Evolutionary conservation across 2,888 invertebrate genomes (phyloP).

Genomic region (Lypha dubia): DNA sequence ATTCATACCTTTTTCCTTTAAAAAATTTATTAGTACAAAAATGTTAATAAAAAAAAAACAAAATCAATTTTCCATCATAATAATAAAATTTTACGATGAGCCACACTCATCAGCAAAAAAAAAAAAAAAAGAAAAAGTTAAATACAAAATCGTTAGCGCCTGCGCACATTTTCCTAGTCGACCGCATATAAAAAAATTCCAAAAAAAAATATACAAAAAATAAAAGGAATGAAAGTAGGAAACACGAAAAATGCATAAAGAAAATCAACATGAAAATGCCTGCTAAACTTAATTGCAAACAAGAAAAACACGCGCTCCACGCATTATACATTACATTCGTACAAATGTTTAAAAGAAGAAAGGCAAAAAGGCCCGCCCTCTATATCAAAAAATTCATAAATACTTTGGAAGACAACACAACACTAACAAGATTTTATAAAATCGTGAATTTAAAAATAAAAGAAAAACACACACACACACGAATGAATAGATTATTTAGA

Average conservation of each 20-base stretch:
- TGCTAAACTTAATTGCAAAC: conserved; percentile 40
- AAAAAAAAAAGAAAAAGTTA: conserved; percentile 75
- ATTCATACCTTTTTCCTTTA: neutral
- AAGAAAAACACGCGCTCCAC: conserved; percentile 56
- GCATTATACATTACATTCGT: conserved; percentile 46
- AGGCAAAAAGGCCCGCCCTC: conserved; percentile 63
- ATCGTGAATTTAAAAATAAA: conserved; percentile 49
- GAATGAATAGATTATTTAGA: conserved; percentile 32
- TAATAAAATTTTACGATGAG: conserved; percentile 56
- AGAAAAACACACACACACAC: neutral
- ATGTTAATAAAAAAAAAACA: neutral
- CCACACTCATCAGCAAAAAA: conserved; percentile 25
- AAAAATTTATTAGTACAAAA: no score
- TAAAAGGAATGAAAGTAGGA: neutral
- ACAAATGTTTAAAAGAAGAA: neutral
- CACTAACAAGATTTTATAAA: conserved; percentile 9
- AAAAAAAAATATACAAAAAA: neutral
- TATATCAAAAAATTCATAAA: conserved; percentile 48
- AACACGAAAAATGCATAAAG: conserved; percentile 44
- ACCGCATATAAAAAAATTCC: neutral
- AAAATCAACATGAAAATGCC: conserved; percentile 45
- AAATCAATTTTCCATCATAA: conserved; percentile 76
- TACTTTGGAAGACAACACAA: neutral
- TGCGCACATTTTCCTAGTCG: conserved; percentile 58
- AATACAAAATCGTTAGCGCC: conserved; percentile 75